Evolutionary conservation across 1,140 invertebrate genomes (phyloP).

Genomic region (Cataglyphis hispanica): DNA sequence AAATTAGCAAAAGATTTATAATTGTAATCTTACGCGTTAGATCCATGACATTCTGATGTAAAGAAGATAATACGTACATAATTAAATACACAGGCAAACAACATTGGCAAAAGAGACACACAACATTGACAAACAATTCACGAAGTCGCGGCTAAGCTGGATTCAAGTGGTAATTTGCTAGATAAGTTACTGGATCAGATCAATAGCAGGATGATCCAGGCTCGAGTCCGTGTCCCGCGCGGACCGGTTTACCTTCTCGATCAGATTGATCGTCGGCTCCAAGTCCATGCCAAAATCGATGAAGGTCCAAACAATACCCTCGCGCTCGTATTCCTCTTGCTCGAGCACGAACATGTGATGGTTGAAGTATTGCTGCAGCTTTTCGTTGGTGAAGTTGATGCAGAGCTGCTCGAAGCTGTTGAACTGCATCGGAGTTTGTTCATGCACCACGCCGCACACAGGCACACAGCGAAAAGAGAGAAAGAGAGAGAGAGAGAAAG

Average conservation of each 20-base stretch:
- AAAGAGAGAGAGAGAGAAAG: constrained; percentile 62
- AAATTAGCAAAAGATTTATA: not conserved
- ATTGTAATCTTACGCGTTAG: not conserved
- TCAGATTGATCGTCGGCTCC: constrained; percentile 96
- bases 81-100: constrained; percentile 36
- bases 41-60: not conserved
- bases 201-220: constrained; percentile 2
- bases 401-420: constrained; percentile 98
- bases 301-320: constrained; percentile 96
- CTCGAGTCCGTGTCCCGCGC: constrained; percentile 14
- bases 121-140: not conserved
- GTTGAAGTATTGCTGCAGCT: constrained; percentile 98
- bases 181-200: constrained; percentile 37
- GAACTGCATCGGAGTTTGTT: constrained; percentile 88
- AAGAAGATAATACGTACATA: constrained; percentile 5
- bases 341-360: constrained; percentile 99
- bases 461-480: constrained; percentile 69
- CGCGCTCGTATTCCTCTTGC: constrained; percentile 97
- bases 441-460: constrained; percentile 77
- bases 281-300: constrained; percentile 98
- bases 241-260: constrained; percentile 93
- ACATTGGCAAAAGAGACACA: constrained; percentile 19
- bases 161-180: constrained; percentile 43
- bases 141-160: constrained; percentile 48
- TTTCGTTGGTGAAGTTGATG: constrained; percentile 99